Evolutionary conservation across 53 echinoderm and acorn worm species (phyloP).

Genomic region (Apostichopus leukothele): DNA sequence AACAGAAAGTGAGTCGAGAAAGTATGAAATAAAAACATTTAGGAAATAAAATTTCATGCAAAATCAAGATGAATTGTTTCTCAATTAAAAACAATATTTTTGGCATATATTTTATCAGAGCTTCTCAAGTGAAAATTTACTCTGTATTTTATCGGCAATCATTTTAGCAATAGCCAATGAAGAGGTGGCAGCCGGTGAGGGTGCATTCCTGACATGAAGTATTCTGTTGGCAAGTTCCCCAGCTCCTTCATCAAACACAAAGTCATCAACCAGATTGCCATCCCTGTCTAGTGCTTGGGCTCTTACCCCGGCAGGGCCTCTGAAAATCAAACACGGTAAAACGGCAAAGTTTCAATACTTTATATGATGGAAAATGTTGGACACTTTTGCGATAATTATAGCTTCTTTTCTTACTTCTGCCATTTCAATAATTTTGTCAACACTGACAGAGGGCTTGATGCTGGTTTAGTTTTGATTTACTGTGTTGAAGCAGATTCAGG

Average conservation of each 20-base stretch:
- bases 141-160: slow-evolving; percentile 85
- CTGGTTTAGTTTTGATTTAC: too few relatives aligned
- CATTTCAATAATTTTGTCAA: too few relatives aligned
- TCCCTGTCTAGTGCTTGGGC: slow-evolving; percentile 84
- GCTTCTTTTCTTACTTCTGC: too few relatives aligned
- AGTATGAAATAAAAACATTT: too few relatives aligned
- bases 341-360: neutral
- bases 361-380: too few relatives aligned
- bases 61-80: neutral
- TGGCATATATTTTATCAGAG: neutral
- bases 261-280: slow-evolving; percentile 94
- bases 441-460: too few relatives aligned
- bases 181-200: slow-evolving; percentile 95
- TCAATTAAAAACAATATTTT: neutral
- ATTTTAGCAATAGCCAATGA: slow-evolving; percentile 92
- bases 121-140: slow-evolving; percentile 57
- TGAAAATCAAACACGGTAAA: slow-evolving; percentile 27
- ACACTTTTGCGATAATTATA: too few relatives aligned
- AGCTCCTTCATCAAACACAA: slow-evolving; percentile 87
- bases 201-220: slow-evolving; percentile 93
- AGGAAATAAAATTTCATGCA: neutral
- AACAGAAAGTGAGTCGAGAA: too few relatives aligned
- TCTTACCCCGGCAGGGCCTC: slow-evolving; percentile 96
- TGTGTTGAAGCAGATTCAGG: too few relatives aligned
- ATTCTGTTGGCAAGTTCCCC: slow-evolving; percentile 72